phyloP scores from a whole-genome alignment of 37 sponge, comb jelly and placozoan species.

The Dysidea cf. avara region DNA sequence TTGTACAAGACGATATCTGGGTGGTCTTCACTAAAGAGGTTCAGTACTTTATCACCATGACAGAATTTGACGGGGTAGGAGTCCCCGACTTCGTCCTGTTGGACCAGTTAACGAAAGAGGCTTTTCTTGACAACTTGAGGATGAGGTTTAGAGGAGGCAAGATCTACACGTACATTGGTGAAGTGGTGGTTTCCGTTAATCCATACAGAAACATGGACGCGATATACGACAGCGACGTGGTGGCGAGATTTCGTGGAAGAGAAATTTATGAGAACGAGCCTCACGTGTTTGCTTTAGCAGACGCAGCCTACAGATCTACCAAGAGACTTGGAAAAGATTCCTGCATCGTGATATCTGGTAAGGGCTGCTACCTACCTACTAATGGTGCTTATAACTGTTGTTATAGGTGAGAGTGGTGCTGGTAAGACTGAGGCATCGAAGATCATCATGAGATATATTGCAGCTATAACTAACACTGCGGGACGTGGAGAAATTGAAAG shows the following conservation, averaged over 20 bases:
- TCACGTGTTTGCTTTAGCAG: slow-evolving; percentile 82
- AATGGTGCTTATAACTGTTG: neutral
- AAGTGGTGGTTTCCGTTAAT: slow-evolving; percentile 83
- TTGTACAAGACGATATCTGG: no score
- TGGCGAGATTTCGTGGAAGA: slow-evolving; percentile 24
- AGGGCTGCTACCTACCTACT: neutral
- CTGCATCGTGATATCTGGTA: slow-evolving; percentile 89
- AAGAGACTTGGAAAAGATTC: slow-evolving; percentile 64
- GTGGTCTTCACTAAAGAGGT: no score
- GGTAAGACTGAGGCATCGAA: slow-evolving; percentile 87
- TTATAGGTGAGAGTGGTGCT: slow-evolving; percentile 69
- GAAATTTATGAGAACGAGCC: slow-evolving; percentile 82
- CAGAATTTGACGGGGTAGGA: slow-evolving; percentile 60
- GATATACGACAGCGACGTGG: slow-evolving; percentile 61
- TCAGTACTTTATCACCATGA: slow-evolving; percentile 11
- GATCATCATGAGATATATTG: slow-evolving; percentile 78
- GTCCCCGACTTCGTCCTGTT: slow-evolving; percentile 80
- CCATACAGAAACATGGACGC: slow-evolving; percentile 67
- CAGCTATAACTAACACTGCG: slow-evolving; percentile 54
- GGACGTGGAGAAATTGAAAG: slow-evolving; percentile 45
- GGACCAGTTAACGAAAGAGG: slow-evolving; percentile 54
- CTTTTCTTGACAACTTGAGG: slow-evolving; percentile 76
- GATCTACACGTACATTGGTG: slow-evolving; percentile 86
- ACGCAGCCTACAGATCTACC: slow-evolving; percentile 76
- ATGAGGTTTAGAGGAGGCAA: slow-evolving; percentile 59